These are phyloP conservation scores for Phanerotoma sp. DNA, from an alignment of 2,888 invertebrate species.

Conservation along the genomic window DNA sequence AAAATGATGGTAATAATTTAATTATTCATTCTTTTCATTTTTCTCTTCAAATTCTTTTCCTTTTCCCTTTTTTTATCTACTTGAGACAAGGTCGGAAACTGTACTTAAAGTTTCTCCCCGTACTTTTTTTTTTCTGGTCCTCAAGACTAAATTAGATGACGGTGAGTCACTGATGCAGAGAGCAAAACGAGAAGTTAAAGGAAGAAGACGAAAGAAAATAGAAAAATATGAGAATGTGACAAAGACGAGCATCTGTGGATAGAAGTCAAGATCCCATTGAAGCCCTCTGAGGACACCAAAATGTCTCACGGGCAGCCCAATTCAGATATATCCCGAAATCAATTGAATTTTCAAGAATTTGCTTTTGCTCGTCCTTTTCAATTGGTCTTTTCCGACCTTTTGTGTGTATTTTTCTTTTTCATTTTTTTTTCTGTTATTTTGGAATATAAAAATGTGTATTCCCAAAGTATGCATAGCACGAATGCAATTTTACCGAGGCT, in stretches of 20 bases:
- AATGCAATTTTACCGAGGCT: conserved; percentile 10
- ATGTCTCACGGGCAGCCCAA: conserved; percentile 2
- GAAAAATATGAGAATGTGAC: not conserved
- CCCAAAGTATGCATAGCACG: conserved; percentile 6
- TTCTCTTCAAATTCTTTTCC: not conserved
- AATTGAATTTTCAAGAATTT: conserved; percentile 12
- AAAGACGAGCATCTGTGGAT: not conserved
- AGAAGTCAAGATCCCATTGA: not conserved
- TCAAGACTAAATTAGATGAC: conserved; percentile 18
- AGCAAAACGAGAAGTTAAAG: conserved; percentile 1
- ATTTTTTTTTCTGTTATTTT: not conserved
- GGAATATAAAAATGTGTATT: not conserved
- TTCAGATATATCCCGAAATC: not conserved
- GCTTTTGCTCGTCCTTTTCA: not conserved
- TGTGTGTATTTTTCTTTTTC: not conserved
- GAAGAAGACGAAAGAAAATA: not conserved
- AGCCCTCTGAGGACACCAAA: not conserved
- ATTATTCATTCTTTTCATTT: not conserved
- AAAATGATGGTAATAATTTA: not conserved
- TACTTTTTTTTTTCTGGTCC: conserved; percentile 1
- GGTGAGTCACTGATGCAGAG: conserved; percentile 11
- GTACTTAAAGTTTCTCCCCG: conserved; percentile 7
- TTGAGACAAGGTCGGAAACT: conserved; percentile 16
- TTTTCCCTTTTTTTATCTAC: conserved; percentile 9
- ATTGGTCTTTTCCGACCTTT: not conserved